A percentile compares a stretch with the other conserved stretches of the same genome.
phyloP scores from a whole-genome alignment of 2,113 vertebrate species.

The Lepidothrix coronata region DNA sequence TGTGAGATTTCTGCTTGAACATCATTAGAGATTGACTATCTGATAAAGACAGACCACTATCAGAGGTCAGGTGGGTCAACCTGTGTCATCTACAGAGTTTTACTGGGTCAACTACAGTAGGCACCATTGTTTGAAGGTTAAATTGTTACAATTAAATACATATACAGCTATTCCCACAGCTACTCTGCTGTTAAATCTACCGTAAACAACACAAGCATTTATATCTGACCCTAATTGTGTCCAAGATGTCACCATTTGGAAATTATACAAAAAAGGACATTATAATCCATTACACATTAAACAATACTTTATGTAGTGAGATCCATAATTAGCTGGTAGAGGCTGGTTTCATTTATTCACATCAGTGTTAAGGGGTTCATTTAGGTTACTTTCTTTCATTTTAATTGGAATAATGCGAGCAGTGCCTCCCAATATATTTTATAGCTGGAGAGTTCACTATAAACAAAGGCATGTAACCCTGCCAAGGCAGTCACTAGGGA shows the following conservation, averaged over 20 bases:
- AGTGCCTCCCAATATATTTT: constrained; percentile 54
- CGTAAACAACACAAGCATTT: constrained; percentile 72
- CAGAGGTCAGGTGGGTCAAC: constrained; percentile 73
- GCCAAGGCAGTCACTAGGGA: constrained; percentile 47
- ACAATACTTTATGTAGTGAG: constrained; percentile 52
- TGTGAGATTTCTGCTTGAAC: constrained; percentile 79
- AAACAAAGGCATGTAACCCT: constrained; percentile 55
- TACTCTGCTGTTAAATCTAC: constrained; percentile 75
- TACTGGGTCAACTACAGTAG: constrained; percentile 76
- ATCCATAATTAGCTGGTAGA: constrained; percentile 67
- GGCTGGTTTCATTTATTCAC: constrained; percentile 68
- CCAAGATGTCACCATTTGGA: constrained; percentile 67
- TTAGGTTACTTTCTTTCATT: constrained; percentile 63
- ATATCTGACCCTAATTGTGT: constrained; percentile 75
- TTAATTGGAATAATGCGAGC: constrained; percentile 63
- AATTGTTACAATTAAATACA: constrained; percentile 86
- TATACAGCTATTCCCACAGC: constrained; percentile 74
- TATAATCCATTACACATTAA: constrained; percentile 65
- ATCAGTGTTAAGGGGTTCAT: constrained; percentile 65
- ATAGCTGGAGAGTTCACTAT: constrained; percentile 39
- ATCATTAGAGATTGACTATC: constrained; percentile 81
- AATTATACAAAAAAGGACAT: constrained; percentile 68
- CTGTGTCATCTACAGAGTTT: constrained; percentile 80
- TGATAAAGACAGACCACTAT: constrained; percentile 79
- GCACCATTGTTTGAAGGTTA: constrained; percentile 80